A percentile compares a stretch with the other conserved stretches of the same genome.
Evolutionary conservation across 37 sponge, comb jelly and placozoan species (phyloP).

Genomic region (Spongia lamella): DNA sequence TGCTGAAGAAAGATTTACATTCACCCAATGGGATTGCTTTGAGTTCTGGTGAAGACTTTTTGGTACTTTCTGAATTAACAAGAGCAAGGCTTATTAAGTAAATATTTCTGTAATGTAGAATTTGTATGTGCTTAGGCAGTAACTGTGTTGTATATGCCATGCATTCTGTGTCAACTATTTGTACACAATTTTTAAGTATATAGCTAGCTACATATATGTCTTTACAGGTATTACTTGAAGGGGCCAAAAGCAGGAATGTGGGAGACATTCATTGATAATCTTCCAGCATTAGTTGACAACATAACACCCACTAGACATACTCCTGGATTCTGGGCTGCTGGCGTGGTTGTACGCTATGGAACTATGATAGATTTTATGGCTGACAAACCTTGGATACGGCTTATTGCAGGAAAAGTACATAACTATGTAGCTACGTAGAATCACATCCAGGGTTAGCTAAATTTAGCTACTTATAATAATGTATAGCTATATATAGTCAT

Average conservation of each 20-base stretch:
- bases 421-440: too few species aligned
- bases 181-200: too few species aligned
- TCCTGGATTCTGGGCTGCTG: conserved; percentile 68
- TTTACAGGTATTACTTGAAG: too few species aligned
- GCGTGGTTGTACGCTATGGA: conserved; percentile 36
- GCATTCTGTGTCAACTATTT: too few species aligned
- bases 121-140: too few species aligned
- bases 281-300: conserved; percentile 80
- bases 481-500: too few species aligned
- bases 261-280: conserved; percentile 69
- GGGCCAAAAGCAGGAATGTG: conserved; percentile 46
- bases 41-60: conserved; percentile 35
- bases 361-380: conserved; percentile 15
- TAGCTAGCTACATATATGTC: too few species aligned
- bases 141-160: too few species aligned
- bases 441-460: too few species aligned
- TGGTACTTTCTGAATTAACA: conserved; percentile 66
- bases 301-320: conserved; percentile 55
- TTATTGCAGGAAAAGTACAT: too few species aligned
- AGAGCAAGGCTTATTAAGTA: conserved; percentile 73
- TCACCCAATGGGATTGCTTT: conserved; percentile 80
- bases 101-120: too few species aligned
- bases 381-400: conserved; percentile 17
- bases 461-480: too few species aligned
- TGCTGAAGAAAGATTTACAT: conserved; percentile 36